Conservation (phyloP, 2,797 vertebrate genomes). For the Echiichthys vipera region DNA sequence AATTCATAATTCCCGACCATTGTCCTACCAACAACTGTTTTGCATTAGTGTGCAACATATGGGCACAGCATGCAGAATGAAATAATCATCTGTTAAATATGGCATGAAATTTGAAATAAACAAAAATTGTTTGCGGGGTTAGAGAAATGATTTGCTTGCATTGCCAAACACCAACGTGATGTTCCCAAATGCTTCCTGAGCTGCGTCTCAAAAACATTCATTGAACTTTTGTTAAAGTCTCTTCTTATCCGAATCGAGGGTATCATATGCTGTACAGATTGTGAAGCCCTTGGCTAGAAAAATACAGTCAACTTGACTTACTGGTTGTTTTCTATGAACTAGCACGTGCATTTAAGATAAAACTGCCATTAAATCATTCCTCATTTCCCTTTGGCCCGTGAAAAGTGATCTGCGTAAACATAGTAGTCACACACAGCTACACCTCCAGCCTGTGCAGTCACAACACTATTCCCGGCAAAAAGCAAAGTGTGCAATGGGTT, state of each 20-base stretch:
- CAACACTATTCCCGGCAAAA: constrained; percentile 63
- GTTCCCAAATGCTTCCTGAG: constrained; percentile 39
- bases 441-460: constrained; percentile 46
- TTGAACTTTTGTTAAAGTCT: too few relatives aligned
- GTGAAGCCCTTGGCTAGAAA: background rate
- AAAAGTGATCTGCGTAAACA: constrained; percentile 59
- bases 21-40: constrained; percentile 47
- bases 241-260: background rate
- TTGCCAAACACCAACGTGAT: constrained; percentile 51
- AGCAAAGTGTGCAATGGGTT: constrained; percentile 58
- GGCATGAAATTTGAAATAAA: constrained; percentile 51
- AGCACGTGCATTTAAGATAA: constrained; percentile 33
- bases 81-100: constrained; percentile 62
- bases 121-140: constrained; percentile 38
- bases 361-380: constrained; percentile 45
- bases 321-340: constrained; percentile 18
- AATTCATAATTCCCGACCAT: constrained; percentile 1
- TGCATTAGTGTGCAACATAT: constrained; percentile 46
- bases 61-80: constrained; percentile 54
- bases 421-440: constrained; percentile 44
- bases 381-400: constrained; percentile 27
- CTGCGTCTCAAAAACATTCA: background rate
- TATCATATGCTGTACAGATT: background rate
- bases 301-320: background rate
- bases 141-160: constrained; percentile 32